Evolutionary conservation across 2,113 vertebrate genomes (phyloP).

Genomic region (Promerops cafer): DNA sequence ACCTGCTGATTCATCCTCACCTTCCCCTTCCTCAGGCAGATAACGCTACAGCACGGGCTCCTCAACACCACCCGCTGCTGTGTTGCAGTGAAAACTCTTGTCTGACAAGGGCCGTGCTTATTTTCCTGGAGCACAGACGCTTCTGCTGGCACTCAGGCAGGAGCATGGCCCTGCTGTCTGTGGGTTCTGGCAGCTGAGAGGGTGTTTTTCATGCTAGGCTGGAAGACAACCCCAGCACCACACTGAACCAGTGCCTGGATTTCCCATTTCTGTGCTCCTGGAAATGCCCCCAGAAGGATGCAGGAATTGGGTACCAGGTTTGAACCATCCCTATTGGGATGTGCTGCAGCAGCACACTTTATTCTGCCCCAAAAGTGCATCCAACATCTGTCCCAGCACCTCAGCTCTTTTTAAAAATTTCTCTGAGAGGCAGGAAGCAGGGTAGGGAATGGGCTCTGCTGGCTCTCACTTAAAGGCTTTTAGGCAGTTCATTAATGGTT

Average conservation of each 20-base stretch:
- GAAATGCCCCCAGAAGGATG: neutral
- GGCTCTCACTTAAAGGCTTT: neutral
- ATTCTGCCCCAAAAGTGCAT: neutral
- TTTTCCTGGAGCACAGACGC: neutral
- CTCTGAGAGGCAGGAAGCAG: neutral
- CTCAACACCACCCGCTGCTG: neutral
- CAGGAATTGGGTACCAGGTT: neutral
- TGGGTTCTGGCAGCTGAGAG: neutral
- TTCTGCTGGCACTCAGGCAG: neutral
- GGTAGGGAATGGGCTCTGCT: neutral
- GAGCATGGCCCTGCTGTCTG: neutral
- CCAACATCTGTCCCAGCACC: neutral
- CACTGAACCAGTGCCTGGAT: neutral
- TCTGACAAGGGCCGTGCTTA: neutral
- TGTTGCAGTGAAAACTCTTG: neutral
- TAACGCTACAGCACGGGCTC: neutral
- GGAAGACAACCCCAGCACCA: neutral
- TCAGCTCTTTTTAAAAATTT: neutral
- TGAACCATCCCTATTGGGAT: neutral
- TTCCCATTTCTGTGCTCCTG: neutral
- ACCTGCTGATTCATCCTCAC: slow-evolving; percentile 37
- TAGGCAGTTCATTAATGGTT: neutral
- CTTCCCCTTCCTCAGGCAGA: neutral
- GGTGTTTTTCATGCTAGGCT: neutral
- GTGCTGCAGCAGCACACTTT: neutral